phyloP scores from a whole-genome alignment of 23 tunicate genomes.

The Botrylloides violaceus region DNA sequence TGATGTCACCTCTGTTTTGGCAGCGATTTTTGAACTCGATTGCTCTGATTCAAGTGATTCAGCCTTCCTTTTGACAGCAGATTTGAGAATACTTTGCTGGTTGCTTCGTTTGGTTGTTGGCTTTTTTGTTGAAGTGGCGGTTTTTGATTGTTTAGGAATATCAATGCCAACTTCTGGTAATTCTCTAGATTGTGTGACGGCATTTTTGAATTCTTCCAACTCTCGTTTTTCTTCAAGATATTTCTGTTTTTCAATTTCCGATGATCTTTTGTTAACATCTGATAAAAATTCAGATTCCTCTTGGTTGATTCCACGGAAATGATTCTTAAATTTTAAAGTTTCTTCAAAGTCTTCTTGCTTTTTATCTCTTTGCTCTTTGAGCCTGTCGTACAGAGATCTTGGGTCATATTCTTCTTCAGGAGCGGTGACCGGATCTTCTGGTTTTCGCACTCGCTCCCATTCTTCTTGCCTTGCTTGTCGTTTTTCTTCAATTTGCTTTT shows the following conservation, averaged over 20 bases:
- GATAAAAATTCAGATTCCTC: constrained; percentile 68
- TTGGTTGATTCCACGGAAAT: constrained; percentile 83
- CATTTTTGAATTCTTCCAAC: constrained; percentile 47
- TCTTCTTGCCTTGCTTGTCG: constrained; percentile 63
- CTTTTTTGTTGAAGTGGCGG: not conserved
- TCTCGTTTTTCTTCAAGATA: constrained; percentile 46
- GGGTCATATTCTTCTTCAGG: constrained; percentile 83
- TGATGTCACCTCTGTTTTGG: not conserved
- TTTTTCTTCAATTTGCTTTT: constrained; percentile 59
- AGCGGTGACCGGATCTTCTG: constrained; percentile 72
- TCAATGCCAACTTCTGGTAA: constrained; percentile 14
- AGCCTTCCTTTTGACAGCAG: constrained; percentile 30
- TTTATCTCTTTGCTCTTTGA: constrained; percentile 90
- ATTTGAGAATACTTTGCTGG: constrained; percentile 13
- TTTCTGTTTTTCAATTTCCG: constrained; percentile 46
- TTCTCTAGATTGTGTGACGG: constrained; percentile 26
- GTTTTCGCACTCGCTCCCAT: constrained; percentile 87
- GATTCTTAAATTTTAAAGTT: constrained; percentile 73
- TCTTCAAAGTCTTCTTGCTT: constrained; percentile 89
- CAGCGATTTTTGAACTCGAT: not conserved
- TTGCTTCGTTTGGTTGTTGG: constrained; percentile 1
- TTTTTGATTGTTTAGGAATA: not conserved
- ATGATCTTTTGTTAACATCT: constrained; percentile 30
- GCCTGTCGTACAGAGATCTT: constrained; percentile 61
- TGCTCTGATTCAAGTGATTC: not conserved